These are phyloP conservation scores for Macrocentrus cingulum DNA, from an alignment of 1,140 invertebrate genomes.

Conservation along the genomic window DNA sequence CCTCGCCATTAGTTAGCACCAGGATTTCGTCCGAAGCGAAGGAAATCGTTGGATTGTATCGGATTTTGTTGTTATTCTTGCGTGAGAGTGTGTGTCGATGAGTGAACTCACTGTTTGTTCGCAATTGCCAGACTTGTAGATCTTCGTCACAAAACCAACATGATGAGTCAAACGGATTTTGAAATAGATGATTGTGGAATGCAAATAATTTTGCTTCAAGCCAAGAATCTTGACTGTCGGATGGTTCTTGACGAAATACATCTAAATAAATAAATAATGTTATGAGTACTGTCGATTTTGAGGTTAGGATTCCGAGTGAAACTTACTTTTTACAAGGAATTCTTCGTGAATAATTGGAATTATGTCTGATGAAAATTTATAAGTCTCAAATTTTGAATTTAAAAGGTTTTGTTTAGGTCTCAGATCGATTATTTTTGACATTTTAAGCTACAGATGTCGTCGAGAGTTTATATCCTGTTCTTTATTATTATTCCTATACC, in stretches of 20 bases:
- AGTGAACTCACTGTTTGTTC: slow-evolving; percentile 26
- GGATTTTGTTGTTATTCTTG: slow-evolving; percentile 20
- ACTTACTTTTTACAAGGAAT: slow-evolving; percentile 38
- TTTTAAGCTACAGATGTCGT: too few relatives aligned
- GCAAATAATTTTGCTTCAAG: slow-evolving; percentile 51
- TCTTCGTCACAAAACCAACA: slow-evolving; percentile 51
- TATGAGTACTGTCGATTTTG: too few relatives aligned
- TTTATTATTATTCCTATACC: too few relatives aligned
- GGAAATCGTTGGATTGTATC: slow-evolving; percentile 49
- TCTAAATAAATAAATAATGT: slow-evolving; percentile 37
- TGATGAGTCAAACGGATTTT: slow-evolving; percentile 47
- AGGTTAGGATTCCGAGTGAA: neutral
- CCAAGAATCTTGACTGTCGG: slow-evolving; percentile 44
- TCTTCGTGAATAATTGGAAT: slow-evolving; percentile 36
- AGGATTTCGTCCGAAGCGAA: slow-evolving; percentile 46
- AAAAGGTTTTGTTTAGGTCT: slow-evolving; percentile 40
- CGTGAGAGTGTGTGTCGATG: slow-evolving; percentile 36
- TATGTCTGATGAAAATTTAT: slow-evolving; percentile 45
- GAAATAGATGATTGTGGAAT: slow-evolving; percentile 55
- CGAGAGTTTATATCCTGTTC: too few relatives aligned
- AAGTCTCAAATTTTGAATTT: slow-evolving; percentile 51
- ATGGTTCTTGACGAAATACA: slow-evolving; percentile 42
- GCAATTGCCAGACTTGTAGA: slow-evolving; percentile 42
- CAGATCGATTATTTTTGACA: slow-evolving; percentile 51
- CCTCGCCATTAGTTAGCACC: slow-evolving; percentile 39